Conservation (phyloP, 2,113 vertebrate genomes). For the Lamprologus callipterus region DNA sequence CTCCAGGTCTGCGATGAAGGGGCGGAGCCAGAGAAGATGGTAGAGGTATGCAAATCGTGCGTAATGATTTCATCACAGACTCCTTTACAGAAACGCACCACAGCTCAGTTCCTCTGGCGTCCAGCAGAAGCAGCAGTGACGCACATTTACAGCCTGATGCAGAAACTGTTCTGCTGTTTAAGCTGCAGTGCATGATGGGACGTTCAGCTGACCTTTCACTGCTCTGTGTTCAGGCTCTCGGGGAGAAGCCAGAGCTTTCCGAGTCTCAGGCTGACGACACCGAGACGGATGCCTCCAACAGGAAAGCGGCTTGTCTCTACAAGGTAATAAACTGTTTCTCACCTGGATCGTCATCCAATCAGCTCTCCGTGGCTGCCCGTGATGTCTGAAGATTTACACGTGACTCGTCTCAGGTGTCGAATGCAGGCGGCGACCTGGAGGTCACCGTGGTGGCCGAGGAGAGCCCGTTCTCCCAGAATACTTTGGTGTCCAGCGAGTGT, state of each 20-base stretch:
- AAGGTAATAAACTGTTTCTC: conserved; percentile 63
- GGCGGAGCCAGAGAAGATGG: conserved; percentile 70
- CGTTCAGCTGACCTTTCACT: not conserved
- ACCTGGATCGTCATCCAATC: not conserved
- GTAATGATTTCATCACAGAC: not conserved
- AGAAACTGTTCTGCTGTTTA: not conserved
- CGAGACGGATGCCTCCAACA: conserved; percentile 68
- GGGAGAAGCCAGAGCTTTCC: conserved; percentile 76
- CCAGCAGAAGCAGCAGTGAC: not conserved
- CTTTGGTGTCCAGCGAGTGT: conserved; percentile 76
- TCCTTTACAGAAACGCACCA: not conserved
- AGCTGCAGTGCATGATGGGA: not conserved
- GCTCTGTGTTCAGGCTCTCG: conserved; percentile 69
- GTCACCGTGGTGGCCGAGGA: conserved; percentile 77
- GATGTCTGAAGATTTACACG: not conserved
- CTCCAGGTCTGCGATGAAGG: conserved; percentile 75
- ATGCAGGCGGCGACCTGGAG: conserved; percentile 64
- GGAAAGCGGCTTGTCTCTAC: conserved; percentile 79
- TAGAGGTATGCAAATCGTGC: conserved; percentile 59
- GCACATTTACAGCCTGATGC: not conserved
- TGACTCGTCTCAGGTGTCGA: conserved; percentile 73
- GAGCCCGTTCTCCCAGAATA: conserved; percentile 79
- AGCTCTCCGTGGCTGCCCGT: not conserved
- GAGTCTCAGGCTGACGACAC: conserved; percentile 47
- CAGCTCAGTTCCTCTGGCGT: not conserved